Evolutionary conservation across 2,888 invertebrate species (phyloP), one percentile per base, ranked within the genome.

Genomic region (Sphinx pinastri): DNA sequence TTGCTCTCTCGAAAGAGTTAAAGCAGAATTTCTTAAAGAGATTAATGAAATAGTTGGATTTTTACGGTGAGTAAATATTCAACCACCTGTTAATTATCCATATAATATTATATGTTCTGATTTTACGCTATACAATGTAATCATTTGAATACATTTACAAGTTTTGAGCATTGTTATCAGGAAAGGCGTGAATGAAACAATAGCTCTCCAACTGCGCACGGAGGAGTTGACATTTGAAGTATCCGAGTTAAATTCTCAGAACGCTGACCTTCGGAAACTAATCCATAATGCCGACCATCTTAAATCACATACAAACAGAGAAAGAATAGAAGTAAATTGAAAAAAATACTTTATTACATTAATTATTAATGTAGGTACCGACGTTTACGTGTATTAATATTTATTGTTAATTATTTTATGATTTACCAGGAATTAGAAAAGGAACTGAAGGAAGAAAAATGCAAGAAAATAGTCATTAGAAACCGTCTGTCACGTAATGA

Each of bases 371-470:
- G 4, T 4, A 38, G 38, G 38, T 38, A 38, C 38, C 6, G 38
- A 38, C 38, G 38, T 6, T 6, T 38, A 38, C 38, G 38, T 38
- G 38, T 38, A 38, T 38, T 38, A 38, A 38, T 38, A 38, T n/a
- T n/a, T n/a, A n/a, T n/a, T 52, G 2, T 14, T 1, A 16, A 54
- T 54, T 16, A 54, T 52, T 19, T 25, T 25, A 51, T 19, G 31
- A 13, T 57, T n/a, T 58, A 45, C n/a, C 69, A 93, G 93, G 91
- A 90, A 73, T 77, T 93, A 31, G 91, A 92, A 78, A 91, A 87
- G 73, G 87, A 88, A 55, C 71, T 93, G 16, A 91, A 90, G 73
- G 90, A 91, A 59, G 90, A 91, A 74, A 89, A 85, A 73, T 81
- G 79, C 67, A 88, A 88, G 71, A 85, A 79, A 68, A 73, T 73